These are phyloP conservation scores for Carcina quercana DNA, from an alignment of 2,888 invertebrate species.

Conservation along the genomic window DNA sequence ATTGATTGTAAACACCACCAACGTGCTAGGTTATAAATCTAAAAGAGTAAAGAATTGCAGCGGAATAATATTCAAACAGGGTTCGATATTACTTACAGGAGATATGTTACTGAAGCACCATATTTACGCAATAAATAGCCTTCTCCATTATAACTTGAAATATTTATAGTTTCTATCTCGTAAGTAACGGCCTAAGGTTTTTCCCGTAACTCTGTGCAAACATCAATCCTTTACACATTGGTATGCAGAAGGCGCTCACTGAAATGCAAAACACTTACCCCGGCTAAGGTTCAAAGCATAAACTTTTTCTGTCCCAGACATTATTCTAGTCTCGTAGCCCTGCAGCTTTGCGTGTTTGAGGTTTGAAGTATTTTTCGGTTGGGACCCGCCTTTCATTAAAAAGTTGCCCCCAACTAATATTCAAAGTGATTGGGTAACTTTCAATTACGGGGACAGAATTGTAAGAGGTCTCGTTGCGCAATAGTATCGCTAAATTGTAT, in stretches of 20 bases:
- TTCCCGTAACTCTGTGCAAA: slow-evolving; percentile 37
- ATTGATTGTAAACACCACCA: too few relatives aligned
- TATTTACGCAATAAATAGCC: too few relatives aligned
- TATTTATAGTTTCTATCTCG: too few relatives aligned
- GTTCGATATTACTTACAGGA: too few relatives aligned
- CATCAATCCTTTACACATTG: slow-evolving; percentile 66
- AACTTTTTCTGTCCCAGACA: slow-evolving; percentile 69
- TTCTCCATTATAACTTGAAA: too few relatives aligned
- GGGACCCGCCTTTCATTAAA: slow-evolving; percentile 55
- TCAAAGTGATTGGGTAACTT: slow-evolving; percentile 54
- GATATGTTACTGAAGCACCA: too few relatives aligned
- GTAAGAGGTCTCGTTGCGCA: slow-evolving; percentile 21
- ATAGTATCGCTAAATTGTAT: too few relatives aligned
- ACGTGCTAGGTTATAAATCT: too few relatives aligned
- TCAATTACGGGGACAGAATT: slow-evolving; percentile 35
- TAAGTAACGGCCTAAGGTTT: slow-evolving; percentile 5
- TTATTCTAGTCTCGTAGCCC: slow-evolving; percentile 71
- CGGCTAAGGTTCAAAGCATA: slow-evolving; percentile 66
- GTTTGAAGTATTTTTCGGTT: slow-evolving; percentile 64
- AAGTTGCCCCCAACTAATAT: slow-evolving; percentile 54
- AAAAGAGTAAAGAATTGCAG: too few relatives aligned
- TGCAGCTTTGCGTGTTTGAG: slow-evolving; percentile 66
- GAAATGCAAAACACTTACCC: slow-evolving; percentile 72
- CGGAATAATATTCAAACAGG: too few relatives aligned
- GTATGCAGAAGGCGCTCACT: slow-evolving; percentile 61